Evolutionary conservation across 1,140 invertebrate species (phyloP).

Genomic region (Caenorhabditis briggsae): DNA sequence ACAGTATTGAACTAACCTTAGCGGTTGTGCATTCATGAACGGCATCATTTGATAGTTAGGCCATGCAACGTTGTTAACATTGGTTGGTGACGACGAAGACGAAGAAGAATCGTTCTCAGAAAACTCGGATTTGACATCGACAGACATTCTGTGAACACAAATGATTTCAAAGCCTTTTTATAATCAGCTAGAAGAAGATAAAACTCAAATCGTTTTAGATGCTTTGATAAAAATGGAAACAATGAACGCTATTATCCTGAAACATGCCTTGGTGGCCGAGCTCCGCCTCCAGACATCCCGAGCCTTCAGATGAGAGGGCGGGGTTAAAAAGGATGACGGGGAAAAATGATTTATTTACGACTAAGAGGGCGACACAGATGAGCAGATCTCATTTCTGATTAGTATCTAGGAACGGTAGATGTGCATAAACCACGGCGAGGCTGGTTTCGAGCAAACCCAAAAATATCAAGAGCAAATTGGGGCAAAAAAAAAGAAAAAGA

Average conservation of each 20-base stretch:
- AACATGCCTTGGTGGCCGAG: no score
- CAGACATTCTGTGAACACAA: slow-evolving; percentile 20
- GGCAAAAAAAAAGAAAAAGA: neutral
- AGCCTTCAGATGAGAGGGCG: neutral
- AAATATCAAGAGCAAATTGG: no score
- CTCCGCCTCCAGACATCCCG: neutral
- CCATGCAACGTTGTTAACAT: neutral
- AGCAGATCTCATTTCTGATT: slow-evolving; percentile 8
- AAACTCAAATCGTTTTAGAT: neutral
- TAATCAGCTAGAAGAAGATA: neutral
- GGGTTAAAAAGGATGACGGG: neutral
- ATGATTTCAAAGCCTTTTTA: neutral
- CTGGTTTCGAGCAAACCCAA: no score
- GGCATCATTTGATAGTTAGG: slow-evolving; percentile 17
- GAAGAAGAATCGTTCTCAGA: slow-evolving; percentile 34
- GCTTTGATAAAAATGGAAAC: neutral
- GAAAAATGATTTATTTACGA: slow-evolving; percentile 5
- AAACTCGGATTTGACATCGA: slow-evolving; percentile 26
- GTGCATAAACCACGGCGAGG: no score
- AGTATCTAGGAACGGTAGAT: neutral
- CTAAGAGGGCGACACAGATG: neutral
- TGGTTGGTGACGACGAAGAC: neutral
- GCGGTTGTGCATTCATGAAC: slow-evolving; percentile 19
- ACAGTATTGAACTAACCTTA: neutral
- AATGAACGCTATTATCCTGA: no score